Base-by-base conservation (phyloP, 1,140 invertebrate species). In the Macrosteles quadrilineatus region DNA sequence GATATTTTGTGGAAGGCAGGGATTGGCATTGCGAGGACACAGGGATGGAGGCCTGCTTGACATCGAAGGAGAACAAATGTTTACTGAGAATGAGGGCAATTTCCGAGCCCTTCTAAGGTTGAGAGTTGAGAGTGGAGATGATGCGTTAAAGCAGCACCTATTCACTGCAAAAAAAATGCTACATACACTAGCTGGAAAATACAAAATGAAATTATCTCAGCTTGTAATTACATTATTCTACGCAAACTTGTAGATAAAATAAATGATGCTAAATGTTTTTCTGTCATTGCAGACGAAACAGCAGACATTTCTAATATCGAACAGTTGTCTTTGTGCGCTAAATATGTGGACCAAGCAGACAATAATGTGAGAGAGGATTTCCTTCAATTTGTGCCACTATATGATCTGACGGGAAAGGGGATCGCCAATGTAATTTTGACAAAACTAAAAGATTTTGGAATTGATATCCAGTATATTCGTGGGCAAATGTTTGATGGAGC, bases 1-100 rank as follows among this genome's bases (percentile, higher is more conserved):
- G 11, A 62, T 62, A n/a, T 62, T 62, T 62, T 62, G 57, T 62
- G 57, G 57, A 27, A 62, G 57, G 25, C 57, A 62, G 27, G 57
- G 57, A 25, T 62, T 62, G 29, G 11, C 57, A 25, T 30, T 62
- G 57, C 3, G 57, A 62, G 57, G 57, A 6, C 57, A 62, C 23
- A 12, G 57, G 11, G 57, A 62, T 62, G 57, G 57, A 30, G 57
- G 57, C 27, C 11, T 23, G 14, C 11, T 62, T 19, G 25, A 62
- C 23, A 17, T 62, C 27, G 25, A 11, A 30, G 17, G 6, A 50
- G 57, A 30, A 2, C 23, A 62, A 62, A 23, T 4, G 3, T 9
- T 62, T 62, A 23, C 3, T n/a, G 23, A 23, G 19, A 62, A 62
- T 19, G 57, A 62, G 19, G 57, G 57, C 9, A 62, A 62, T 30